phyloP scores from a whole-genome alignment of 2,113 vertebrate species.

The Ammospiza nelsoni region DNA sequence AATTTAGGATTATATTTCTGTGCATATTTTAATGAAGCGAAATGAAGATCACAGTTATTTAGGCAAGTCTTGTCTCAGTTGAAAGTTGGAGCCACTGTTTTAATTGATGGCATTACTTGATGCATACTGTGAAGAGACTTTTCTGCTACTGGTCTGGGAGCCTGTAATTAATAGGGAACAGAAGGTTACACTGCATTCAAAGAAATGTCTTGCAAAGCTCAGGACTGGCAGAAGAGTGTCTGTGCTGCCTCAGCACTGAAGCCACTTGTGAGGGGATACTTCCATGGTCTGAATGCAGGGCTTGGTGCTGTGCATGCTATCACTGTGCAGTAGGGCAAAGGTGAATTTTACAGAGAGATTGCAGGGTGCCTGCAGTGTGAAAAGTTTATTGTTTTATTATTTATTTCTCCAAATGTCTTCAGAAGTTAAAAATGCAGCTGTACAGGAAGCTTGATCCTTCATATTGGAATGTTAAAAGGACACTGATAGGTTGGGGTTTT shows the following conservation, averaged over 20 bases:
- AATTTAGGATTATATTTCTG: not conserved
- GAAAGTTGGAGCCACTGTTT: not conserved
- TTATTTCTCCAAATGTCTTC: not conserved
- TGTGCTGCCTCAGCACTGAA: not conserved
- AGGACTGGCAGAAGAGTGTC: not conserved
- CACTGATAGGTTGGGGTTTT: not conserved
- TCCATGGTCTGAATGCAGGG: not conserved
- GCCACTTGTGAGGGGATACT: not conserved
- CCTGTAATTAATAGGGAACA: not conserved
- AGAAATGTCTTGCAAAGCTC: not conserved
- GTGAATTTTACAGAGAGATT: not conserved
- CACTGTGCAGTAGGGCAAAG: not conserved
- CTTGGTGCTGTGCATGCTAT: not conserved
- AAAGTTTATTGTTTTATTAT: not conserved
- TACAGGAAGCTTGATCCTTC: not conserved
- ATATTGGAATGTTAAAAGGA: not conserved
- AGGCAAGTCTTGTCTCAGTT: not conserved
- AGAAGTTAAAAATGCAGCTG: not conserved
- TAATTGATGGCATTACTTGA: not conserved
- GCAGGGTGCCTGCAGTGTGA: not conserved
- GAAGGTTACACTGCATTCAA: not conserved
- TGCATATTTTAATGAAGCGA: not conserved
- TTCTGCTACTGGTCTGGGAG: not conserved
- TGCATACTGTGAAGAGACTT: not conserved
- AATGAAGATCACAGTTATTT: not conserved